These are phyloP conservation scores for Myripristis murdjan DNA, from an alignment of 2,797 vertebrate genomes.

Conservation along the genomic window DNA sequence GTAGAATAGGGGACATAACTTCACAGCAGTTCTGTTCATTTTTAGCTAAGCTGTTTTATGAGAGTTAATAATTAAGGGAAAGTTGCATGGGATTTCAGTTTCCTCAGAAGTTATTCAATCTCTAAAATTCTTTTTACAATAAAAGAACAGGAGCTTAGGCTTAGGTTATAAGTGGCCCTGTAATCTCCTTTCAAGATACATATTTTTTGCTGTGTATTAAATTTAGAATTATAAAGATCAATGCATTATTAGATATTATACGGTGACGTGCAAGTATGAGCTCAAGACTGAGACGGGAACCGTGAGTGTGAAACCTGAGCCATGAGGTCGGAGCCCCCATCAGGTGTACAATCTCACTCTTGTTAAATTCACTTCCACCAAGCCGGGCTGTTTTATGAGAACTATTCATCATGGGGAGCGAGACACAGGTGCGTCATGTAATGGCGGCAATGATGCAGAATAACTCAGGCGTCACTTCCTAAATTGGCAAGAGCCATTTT, in stretches of 20 bases:
- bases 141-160: background rate
- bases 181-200: background rate
- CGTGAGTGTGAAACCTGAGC: background rate
- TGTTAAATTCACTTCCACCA: slow-evolving; percentile 53
- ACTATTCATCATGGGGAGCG: slow-evolving; percentile 50
- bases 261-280: background rate
- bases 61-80: slow-evolving; percentile 18
- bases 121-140: background rate
- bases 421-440: slow-evolving; percentile 70
- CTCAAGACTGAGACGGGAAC: background rate
- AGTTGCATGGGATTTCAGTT: slow-evolving; percentile 6
- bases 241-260: background rate
- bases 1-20: slow-evolving; percentile 1
- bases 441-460: slow-evolving; percentile 53
- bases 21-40: background rate
- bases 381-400: slow-evolving; percentile 41
- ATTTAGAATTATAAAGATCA: background rate
- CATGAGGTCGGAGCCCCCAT: slow-evolving; percentile 22
- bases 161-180: background rate
- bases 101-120: slow-evolving; percentile 5
- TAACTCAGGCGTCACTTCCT: slow-evolving; percentile 36
- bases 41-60: slow-evolving; percentile 5
- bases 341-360: slow-evolving; percentile 47
- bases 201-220: background rate
- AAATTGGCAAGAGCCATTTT: slow-evolving; percentile 48